Base-by-base conservation (phyloP, 2,888 invertebrate species). In the Parnassius mnemosyne region DNA sequence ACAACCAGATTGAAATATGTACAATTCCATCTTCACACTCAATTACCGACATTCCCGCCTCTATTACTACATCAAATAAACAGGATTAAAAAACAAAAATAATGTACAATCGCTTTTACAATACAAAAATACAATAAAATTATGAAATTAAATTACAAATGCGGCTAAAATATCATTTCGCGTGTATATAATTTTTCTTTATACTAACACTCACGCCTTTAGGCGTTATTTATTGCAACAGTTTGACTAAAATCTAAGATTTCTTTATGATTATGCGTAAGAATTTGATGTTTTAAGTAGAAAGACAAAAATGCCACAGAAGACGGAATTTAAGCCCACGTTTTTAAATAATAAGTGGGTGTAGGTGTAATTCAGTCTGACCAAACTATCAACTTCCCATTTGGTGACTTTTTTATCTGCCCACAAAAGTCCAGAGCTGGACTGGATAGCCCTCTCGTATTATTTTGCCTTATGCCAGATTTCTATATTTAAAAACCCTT, bases 151-250 rank as follows among this genome's bases (percentile, higher is more conserved):
- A 81, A 82, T 83, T 80, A 79, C 80, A 77, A 77, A 73, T 73
- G 71, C 73, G 77, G 72, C 75, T 78, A 75, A 82, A 49, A 49
- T 49, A 79, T 44, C 71, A 73, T 71, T 75, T 73, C 73, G 74
- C 71, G 70, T 71, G 71, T 74, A 69, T 75, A 73, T 71, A 69
- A 69, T 69, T 68, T 71, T 69, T 71, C 68, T 72, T 71, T 68
- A 69, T 68, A 68, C 72, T 72, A 70, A 63, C 53, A 66, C 56
- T 60, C 73, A 12, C 77, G 85, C 86, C 86, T 86, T 77, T 75
- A 88, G 87, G 87, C 87, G 71, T 52, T 52, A 69, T 75, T 84
- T 89, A 89, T 89, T 89, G 89, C 89, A 89, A 85, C 87, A 69
- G 74, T 72, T 85, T 79, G 71, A 85, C 84, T 86, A 85, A 75